Base-by-base conservation (phyloP, 1,140 invertebrate genomes). In the Myzus persicae region DNA sequence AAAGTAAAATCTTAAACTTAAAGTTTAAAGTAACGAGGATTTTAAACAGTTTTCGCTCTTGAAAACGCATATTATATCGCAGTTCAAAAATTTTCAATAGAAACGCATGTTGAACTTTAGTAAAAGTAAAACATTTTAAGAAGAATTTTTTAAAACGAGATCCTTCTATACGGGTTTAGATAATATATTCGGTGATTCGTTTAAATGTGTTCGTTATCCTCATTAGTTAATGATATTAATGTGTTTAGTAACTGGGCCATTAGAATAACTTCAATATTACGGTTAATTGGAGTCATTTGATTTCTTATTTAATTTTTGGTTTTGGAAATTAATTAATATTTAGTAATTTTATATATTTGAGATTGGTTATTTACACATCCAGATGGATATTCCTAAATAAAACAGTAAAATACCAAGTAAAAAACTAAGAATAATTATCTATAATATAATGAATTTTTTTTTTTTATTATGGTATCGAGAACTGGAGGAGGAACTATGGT, bases 61-160 rank as follows among this genome's bases (percentile, higher is more conserved):
- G 59, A n/a, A 76, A 76, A 76, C 59, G 59, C 31, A 76, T 76
- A 76, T 76, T 76, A 76, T 76, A 76, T 76, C 31, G n/a, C 59
- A 76, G 59, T 76, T 76, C 59, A 76, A 1, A 76, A n/a, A 76
- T n/a, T 76, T 76, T 76, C 59, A 76, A 76, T 76, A n/a, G 59
- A 14, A 11, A 76, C 31, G 59, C 11, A 1, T n/a, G 59, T 31
- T n/a, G 14, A 76, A 76, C n/a, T 18, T 1, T 6, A 67, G 3
- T 76, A 76, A 76, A 76, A 76, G 18, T n/a, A 18, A 76, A 76
- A 76, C 31, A n/a, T 36, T 67, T 67, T 67, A n/a, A 67, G n/a
- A 18, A n/a, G 4, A n/a, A 0, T n/a, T n/a, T n/a, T 36, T 76
- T 1, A 76, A 76, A n/a, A 76, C 6, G 14, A 18, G 14, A 76